Conservation (phyloP, 2,113 vertebrate genomes). For the Otus sunia region DNA sequence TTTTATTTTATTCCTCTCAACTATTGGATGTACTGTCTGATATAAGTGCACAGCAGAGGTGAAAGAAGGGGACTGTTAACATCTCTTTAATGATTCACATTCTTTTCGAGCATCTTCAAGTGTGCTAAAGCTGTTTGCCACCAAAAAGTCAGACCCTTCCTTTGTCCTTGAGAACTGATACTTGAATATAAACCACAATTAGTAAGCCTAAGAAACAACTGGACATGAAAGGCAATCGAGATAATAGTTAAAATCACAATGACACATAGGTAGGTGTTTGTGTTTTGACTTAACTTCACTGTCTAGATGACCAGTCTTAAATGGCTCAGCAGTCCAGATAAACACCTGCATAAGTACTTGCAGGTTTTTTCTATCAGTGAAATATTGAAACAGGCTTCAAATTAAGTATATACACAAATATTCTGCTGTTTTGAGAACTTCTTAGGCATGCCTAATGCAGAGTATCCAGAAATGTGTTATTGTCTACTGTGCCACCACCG, state of each 20-base stretch:
- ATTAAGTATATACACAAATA: constrained; percentile 40
- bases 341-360: not conserved
- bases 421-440: not conserved
- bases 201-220: not conserved
- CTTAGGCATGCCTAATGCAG: not conserved
- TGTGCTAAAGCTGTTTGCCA: not conserved
- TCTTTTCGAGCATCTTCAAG: not conserved
- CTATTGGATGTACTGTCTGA: not conserved
- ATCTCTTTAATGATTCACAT: not conserved
- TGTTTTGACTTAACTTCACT: not conserved
- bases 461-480: not conserved
- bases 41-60: not conserved
- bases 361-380: not conserved
- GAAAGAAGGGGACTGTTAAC: not conserved
- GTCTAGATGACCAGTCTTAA: not conserved
- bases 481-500: not conserved
- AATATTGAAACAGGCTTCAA: constrained; percentile 41
- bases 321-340: not conserved
- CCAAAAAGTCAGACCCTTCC: not conserved
- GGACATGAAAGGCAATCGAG: not conserved
- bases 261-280: not conserved
- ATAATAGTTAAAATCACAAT: not conserved
- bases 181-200: not conserved
- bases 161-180: not conserved
- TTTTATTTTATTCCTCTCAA: not conserved